These are phyloP conservation scores for Macrobrachium nipponense DNA, from an alignment of 1,140 invertebrate genomes.

Conservation along the genomic window DNA sequence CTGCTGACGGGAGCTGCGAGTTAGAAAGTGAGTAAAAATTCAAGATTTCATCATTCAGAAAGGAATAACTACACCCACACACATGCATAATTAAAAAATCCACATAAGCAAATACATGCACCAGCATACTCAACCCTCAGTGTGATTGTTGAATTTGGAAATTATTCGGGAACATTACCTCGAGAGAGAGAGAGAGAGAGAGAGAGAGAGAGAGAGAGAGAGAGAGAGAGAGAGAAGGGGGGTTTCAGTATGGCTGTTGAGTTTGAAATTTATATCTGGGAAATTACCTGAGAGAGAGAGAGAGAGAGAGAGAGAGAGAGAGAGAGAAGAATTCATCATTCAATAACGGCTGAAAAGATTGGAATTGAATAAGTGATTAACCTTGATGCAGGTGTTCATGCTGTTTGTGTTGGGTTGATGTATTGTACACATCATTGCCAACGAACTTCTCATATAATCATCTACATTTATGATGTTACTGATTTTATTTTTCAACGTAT, in stretches of 20 bases:
- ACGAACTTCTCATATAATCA: no score
- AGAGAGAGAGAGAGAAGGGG: slow-evolving; percentile 19
- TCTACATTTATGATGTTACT: no score
- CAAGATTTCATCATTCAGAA: no score
- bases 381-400: background rate
- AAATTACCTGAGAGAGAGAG: no score
- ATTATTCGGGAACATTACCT: no score
- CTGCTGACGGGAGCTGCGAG: background rate
- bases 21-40: background rate
- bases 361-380: background rate
- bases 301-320: slow-evolving; percentile 30
- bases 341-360: background rate
- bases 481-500: no score
- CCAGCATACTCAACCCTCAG: background rate
- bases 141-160: no score
- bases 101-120: slow-evolving; percentile 26
- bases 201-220: slow-evolving; percentile 11
- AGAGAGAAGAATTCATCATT: background rate
- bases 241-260: no score
- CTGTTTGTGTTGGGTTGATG: no score
- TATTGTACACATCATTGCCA: no score
- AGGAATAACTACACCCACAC: background rate
- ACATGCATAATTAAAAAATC: no score
- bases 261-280: no score
- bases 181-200: slow-evolving; percentile 38